phyloP scores from a whole-genome alignment of 2,797 vertebrate genomes.

The Microctenopoma lineatum region DNA sequence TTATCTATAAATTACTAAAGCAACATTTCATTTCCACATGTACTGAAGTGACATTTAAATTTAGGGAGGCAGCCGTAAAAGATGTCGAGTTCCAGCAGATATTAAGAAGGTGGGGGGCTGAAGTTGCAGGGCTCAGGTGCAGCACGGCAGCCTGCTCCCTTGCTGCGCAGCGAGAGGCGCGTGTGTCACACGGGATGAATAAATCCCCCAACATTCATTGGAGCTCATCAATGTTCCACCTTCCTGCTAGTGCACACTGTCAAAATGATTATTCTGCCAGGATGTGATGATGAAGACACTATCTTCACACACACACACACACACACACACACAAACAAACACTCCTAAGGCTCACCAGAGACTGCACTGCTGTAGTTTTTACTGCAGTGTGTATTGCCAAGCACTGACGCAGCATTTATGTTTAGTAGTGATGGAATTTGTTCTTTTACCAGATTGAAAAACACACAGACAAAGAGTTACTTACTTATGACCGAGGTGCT shows the following conservation, averaged over 20 bases:
- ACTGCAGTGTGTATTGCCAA: constrained; percentile 25
- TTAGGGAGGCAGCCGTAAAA: constrained; percentile 18
- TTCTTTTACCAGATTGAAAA: background rate
- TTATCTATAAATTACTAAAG: background rate
- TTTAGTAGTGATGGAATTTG: constrained; percentile 4
- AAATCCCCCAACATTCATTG: constrained; percentile 73
- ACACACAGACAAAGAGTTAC: constrained; percentile 61
- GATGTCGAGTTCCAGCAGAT: constrained; percentile 43
- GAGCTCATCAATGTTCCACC: constrained; percentile 63
- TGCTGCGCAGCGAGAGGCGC: constrained; percentile 31
- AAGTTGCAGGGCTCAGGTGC: constrained; percentile 64
- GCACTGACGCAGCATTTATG: constrained; percentile 11
- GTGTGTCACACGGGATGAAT: constrained; percentile 60
- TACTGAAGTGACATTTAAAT: constrained; percentile 6
- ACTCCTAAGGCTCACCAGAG: constrained; percentile 28
- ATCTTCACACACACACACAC: constrained; percentile 33
- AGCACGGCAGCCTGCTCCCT: constrained; percentile 32
- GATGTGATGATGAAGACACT: constrained; percentile 63
- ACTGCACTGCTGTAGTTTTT: constrained; percentile 38
- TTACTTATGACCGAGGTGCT: constrained; percentile 99
- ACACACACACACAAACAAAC: constrained; percentile 24
- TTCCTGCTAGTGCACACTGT: constrained; percentile 60
- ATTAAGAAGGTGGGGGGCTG: constrained; percentile 44
- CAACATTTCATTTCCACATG: constrained; percentile 12
- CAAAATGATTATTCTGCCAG: constrained; percentile 72